Evolutionary conservation across 1,140 invertebrate genomes (phyloP), one percentile per base, ranked within the genome.

Genomic region (Drosophila seguyi): DNA sequence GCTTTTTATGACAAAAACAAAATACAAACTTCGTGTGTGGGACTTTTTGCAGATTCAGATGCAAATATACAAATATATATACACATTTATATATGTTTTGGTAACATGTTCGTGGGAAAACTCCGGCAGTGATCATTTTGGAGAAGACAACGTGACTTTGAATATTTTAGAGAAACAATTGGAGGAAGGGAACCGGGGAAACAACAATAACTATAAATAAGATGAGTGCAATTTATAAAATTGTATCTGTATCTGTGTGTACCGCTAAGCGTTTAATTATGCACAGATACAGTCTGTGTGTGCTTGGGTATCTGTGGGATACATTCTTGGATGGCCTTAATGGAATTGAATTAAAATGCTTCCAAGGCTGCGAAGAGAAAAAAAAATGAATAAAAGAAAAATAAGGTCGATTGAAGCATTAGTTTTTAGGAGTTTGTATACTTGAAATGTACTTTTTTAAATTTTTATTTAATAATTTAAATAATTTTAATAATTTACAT

Each of bases 221-320:
- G 53, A 25, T 20, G 45, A 72, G 27, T 78, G 75, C 75, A 79
- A 78, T 79, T 79, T 79, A 78, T 79, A 58, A 78, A 79, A 78
- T 72, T 71, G 57, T 78, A 71, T 76, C 61, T 76, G 47, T 38
- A 11, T 42, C 38, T 60, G 56, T 60, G 20, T 42, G 29, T 52
- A 57, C 75, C 74, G 45, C 39, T 48, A 50, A 72, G 41, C 42
- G 44, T 59, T 56, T 73, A 59, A 73, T 73, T 73, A 73, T 73
- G 69, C 69, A 71, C 16, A 25, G 29, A 71, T 72, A 72, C 52
- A 66, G 25, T 25, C 25, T 25, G 25, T 25, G 25, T 25, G 4
- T 25, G 25, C 25, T 25, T 2, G 25, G 2, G 25, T 25, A 25
- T 42, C 18, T 34, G 25, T 14, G n/a, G 11, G 48, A 68, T 71